Evolutionary conservation across 1,140 invertebrate species (phyloP), one percentile per base, ranked within the genome.

Genomic region (Atopsyche davidsoni): DNA sequence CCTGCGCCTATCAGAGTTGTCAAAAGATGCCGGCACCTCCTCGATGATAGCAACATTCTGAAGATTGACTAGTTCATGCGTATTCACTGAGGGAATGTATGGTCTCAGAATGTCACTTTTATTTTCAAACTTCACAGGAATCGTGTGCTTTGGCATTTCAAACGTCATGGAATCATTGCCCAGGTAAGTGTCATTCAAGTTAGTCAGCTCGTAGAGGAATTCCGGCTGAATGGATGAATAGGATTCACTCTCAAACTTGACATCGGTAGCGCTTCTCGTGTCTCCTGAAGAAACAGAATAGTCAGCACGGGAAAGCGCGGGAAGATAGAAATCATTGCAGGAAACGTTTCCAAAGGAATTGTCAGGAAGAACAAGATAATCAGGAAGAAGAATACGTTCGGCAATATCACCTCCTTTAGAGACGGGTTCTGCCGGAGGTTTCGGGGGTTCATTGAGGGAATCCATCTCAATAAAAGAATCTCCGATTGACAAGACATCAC

Each of bases 111-210:
- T 16, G 19, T 52, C 43, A 2, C 16, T 35, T 23, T 52, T 52
- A 23, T 41, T 39, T 46, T 52, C 50, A 46, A 46, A 52, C 32
- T 52, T 52, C 35, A 52, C 23, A 2, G 49, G 49, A 31, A 52
- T 41, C n/a, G 43, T 46, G 24, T 46, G 34, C 19, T 52, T 40
- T 3, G 43, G 36, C 21, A 52, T 19, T 52, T 52, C 50, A 31
- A 34, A 36, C 19, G 38, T 44, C 11, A 44, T 11, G n/a, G 48
- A 44, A 14, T 32, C 23, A 18, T 32, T 43, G 22, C 21, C 32
- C 2, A 39, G 45, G 9, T 13, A 42, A 39, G 35, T 44, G 13
- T 51, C 48, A 44, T 44, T 44, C 16, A 44, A 18, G 22, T 40
- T 48, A 2, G 38, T 41, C 46, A 48, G 14, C 46, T 51, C 18